Percentiles rank a stretch among this genome's conserved stretches.
Evolutionary conservation across 2,797 vertebrate species (phyloP).

Genomic region (Scolopax bukidnonensis): DNA sequence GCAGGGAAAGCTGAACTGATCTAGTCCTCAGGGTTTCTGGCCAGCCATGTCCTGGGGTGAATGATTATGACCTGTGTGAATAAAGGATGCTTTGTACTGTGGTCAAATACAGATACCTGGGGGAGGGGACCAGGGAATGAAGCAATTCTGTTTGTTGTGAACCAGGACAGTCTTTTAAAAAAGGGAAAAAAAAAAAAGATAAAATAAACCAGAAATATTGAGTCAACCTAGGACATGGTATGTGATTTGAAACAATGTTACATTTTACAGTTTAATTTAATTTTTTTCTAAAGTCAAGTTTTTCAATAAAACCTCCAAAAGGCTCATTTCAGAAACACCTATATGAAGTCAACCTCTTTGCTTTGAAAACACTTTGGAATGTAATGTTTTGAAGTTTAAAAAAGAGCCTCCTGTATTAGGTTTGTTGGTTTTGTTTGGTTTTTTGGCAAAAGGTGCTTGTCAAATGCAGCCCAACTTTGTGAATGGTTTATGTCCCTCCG

Average conservation of each 20-base stretch:
- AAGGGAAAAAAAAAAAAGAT: rapidly evolving
- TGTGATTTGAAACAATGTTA: slow-evolving; percentile 60
- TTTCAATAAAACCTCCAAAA: slow-evolving; percentile 67
- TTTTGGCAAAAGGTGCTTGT: slow-evolving; percentile 49
- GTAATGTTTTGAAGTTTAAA: slow-evolving; percentile 63
- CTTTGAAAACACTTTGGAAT: slow-evolving; percentile 68
- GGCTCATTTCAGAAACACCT: slow-evolving; percentile 68
- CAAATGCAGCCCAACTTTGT: slow-evolving; percentile 16
- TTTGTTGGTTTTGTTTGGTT: slow-evolving; percentile 59
- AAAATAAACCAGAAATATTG: slow-evolving; percentile 13
- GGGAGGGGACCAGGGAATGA: neutral
- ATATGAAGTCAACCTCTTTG: slow-evolving; percentile 52
- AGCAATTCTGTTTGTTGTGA: slow-evolving; percentile 34
- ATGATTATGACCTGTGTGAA: neutral
- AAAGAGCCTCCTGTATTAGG: slow-evolving; percentile 66
- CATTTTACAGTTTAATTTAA: slow-evolving; percentile 27
- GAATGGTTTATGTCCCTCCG: slow-evolving; percentile 42
- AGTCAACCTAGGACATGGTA: slow-evolving; percentile 33
- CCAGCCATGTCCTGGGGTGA: neutral
- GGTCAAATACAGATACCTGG: neutral
- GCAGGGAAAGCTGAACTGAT: neutral
- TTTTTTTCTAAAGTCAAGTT: slow-evolving; percentile 1
- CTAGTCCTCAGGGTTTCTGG: neutral
- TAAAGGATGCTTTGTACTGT: slow-evolving; percentile 31
- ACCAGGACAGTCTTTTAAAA: neutral